Conservation (phyloP, 2,888 invertebrate species). For the Epistrophe grossulariae region DNA sequence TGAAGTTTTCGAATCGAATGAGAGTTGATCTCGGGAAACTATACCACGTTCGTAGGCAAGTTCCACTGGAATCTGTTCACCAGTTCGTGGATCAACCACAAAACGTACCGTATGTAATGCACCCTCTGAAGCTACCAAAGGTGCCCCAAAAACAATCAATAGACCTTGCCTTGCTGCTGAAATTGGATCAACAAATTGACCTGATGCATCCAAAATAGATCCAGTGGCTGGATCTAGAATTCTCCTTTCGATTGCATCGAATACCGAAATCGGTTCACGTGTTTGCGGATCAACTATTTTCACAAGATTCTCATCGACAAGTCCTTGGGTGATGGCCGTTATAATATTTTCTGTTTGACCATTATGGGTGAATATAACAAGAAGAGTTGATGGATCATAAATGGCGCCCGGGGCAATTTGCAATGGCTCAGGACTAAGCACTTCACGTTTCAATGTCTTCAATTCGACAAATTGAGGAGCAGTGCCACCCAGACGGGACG, state of each 20-base stretch:
- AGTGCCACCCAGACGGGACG: constrained; percentile 84
- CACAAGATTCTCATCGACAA: constrained; percentile 88
- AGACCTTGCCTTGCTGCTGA: constrained; percentile 92
- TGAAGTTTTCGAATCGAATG: constrained; percentile 76
- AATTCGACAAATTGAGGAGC: constrained; percentile 84
- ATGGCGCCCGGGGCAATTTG: constrained; percentile 90
- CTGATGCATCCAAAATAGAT: constrained; percentile 88
- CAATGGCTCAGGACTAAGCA: constrained; percentile 87
- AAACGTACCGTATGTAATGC: constrained; percentile 88
- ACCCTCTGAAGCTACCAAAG: constrained; percentile 89
- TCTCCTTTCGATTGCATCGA: constrained; percentile 91
- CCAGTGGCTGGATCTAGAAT: constrained; percentile 90
- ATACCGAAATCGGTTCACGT: constrained; percentile 87
- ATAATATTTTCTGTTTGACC: constrained; percentile 89
- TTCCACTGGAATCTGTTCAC: constrained; percentile 91
- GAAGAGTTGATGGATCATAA: constrained; percentile 90
- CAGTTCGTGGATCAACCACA: constrained; percentile 91
- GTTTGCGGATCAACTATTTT: constrained; percentile 89
- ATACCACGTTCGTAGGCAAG: constrained; percentile 92
- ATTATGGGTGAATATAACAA: constrained; percentile 89
- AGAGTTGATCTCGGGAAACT: constrained; percentile 83
- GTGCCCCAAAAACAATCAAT: constrained; percentile 90
- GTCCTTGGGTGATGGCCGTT: constrained; percentile 90
- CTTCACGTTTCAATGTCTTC: constrained; percentile 83
- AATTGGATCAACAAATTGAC: constrained; percentile 87